These are phyloP conservation scores for Rhabdomys dilectus DNA, from an alignment of 2,113 vertebrate genomes.

Conservation along the genomic window DNA sequence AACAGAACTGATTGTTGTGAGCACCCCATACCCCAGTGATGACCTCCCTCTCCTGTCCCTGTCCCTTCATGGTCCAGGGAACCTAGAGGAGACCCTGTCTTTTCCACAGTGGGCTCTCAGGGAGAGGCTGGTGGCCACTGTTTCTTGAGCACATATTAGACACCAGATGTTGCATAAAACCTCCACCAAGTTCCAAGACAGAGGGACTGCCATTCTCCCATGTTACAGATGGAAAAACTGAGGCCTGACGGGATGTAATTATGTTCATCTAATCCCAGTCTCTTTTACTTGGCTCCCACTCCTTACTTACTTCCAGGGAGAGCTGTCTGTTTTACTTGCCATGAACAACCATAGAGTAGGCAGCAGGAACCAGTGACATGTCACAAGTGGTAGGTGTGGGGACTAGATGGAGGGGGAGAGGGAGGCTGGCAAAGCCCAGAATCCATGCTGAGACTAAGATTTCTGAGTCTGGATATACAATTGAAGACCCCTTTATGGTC, in stretches of 20 bases:
- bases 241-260: background rate
- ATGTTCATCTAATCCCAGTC: background rate
- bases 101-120: background rate
- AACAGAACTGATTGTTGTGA: background rate
- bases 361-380: background rate
- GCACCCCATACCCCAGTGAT: background rate
- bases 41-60: no score
- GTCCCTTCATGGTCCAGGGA: rapidly evolving
- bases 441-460: background rate
- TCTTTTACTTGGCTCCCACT: background rate
- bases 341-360: background rate
- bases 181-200: background rate
- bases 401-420: background rate
- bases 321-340: background rate
- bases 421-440: background rate
- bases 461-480: background rate
- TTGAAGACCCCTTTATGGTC: background rate
- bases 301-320: background rate
- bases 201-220: background rate
- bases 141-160: background rate
- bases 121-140: background rate
- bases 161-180: background rate
- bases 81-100: background rate
- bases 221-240: background rate
- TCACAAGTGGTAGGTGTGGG: background rate